These are phyloP conservation scores for Stenurella melanura DNA, from an alignment of 2,888 invertebrate species.

Conservation along the genomic window DNA sequence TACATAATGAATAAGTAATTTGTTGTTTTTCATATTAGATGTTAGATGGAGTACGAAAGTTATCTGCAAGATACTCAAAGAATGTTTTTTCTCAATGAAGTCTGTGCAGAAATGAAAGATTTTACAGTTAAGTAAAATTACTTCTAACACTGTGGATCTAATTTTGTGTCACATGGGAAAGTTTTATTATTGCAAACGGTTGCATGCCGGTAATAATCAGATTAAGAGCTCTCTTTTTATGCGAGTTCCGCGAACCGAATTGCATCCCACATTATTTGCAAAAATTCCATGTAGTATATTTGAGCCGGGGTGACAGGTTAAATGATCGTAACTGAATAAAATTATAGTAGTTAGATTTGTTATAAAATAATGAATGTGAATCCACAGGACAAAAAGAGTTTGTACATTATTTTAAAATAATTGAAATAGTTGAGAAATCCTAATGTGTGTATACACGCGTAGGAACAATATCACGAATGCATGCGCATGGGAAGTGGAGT, in stretches of 20 bases:
- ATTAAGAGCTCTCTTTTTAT: neutral
- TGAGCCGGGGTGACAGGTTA: slow-evolving; percentile 1
- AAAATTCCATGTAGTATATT: neutral
- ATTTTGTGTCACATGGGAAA: neutral
- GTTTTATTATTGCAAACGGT: slow-evolving; percentile 1
- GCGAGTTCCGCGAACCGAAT: neutral
- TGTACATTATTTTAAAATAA: neutral
- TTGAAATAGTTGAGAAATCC: neutral
- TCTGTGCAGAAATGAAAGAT: no score
- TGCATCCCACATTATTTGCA: neutral
- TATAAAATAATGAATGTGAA: neutral
- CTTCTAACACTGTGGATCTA: neutral
- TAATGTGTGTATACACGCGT: neutral
- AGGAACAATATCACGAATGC: neutral
- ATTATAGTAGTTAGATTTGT: neutral
- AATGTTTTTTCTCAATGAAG: no score
- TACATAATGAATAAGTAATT: no score
- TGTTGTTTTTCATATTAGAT: no score
- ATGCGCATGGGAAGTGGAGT: neutral
- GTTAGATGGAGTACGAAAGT: no score
- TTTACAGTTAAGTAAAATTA: neutral
- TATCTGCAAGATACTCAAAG: no score
- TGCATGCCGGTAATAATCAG: neutral
- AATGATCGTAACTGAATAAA: neutral
- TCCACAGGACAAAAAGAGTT: neutral